A percentile compares a stretch with the other conserved stretches of the same genome.
These are phyloP conservation scores for Cinclus cinclus DNA, from an alignment of 2,113 vertebrate genomes.

Conservation along the genomic window DNA sequence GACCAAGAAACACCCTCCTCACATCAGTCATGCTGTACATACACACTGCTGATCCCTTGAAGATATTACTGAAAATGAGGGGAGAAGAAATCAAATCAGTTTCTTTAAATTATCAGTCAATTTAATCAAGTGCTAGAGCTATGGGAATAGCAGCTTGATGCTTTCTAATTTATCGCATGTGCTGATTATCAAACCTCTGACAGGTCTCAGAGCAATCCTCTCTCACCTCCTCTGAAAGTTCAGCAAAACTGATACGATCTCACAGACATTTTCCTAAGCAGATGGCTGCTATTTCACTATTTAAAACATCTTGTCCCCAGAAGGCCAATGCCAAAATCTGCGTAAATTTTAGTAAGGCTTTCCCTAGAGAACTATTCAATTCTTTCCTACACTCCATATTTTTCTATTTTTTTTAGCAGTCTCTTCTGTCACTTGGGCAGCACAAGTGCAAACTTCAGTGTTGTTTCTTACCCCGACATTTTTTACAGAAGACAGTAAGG, in stretches of 20 bases:
- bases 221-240: slow-evolving; percentile 21
- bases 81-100: not conserved
- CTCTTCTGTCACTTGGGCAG: not conserved
- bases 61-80: slow-evolving; percentile 86
- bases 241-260: not conserved
- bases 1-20: slow-evolving; percentile 92
- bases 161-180: slow-evolving; percentile 12
- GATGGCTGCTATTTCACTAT: slow-evolving; percentile 15
- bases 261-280: not conserved
- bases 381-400: not conserved
- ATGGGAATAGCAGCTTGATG: not conserved
- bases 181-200: slow-evolving; percentile 9
- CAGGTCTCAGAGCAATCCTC: not conserved
- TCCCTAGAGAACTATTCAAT: not conserved
- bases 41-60: slow-evolving; percentile 96
- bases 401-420: not conserved
- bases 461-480: not conserved
- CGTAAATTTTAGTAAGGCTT: not conserved
- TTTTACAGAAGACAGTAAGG: not conserved
- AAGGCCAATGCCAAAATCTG: not conserved
- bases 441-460: not conserved
- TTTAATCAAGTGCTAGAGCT: not conserved
- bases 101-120: not conserved
- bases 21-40: slow-evolving; percentile 97
- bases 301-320: slow-evolving; percentile 10